phyloP scores from a whole-genome alignment of 2,797 vertebrate genomes.

The Chelon auratus region DNA sequence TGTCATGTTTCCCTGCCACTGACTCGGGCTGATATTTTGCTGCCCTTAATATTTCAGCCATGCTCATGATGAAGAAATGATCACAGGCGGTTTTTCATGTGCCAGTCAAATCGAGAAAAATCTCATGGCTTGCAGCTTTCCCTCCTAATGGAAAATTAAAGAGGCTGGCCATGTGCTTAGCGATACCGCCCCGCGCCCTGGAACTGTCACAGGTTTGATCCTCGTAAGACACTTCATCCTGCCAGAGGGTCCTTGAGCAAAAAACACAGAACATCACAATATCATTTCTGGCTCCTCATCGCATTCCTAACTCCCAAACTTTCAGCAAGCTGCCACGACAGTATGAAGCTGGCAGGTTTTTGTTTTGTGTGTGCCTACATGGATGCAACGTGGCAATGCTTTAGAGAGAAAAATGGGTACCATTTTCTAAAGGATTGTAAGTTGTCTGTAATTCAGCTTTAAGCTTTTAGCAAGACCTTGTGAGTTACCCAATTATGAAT shows the following conservation, averaged over 20 bases:
- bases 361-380: neutral
- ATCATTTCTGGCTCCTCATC: slow-evolving; percentile 1
- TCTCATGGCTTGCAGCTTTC: slow-evolving; percentile 6
- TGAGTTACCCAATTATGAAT: neutral
- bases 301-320: neutral
- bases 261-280: neutral
- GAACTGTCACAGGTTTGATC: slow-evolving; percentile 45
- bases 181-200: slow-evolving; percentile 6
- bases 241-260: neutral
- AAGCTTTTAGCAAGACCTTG: neutral
- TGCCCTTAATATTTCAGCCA: slow-evolving; percentile 26
- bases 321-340: neutral
- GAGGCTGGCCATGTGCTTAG: neutral
- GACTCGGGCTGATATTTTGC: slow-evolving; percentile 10
- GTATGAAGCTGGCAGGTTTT: neutral
- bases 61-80: slow-evolving; percentile 36
- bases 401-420: neutral
- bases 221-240: neutral
- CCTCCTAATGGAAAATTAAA: slow-evolving; percentile 26
- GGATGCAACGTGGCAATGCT: neutral
- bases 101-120: slow-evolving; percentile 30
- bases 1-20: slow-evolving; percentile 11
- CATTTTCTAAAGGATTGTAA: neutral
- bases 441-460: neutral
- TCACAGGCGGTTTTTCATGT: slow-evolving; percentile 38